Percentiles rank a stretch among this genome's conserved stretches.
These are phyloP conservation scores for Cyrtodaria siliqua DNA, from an alignment of 2,888 invertebrate genomes.

Conservation along the genomic window DNA sequence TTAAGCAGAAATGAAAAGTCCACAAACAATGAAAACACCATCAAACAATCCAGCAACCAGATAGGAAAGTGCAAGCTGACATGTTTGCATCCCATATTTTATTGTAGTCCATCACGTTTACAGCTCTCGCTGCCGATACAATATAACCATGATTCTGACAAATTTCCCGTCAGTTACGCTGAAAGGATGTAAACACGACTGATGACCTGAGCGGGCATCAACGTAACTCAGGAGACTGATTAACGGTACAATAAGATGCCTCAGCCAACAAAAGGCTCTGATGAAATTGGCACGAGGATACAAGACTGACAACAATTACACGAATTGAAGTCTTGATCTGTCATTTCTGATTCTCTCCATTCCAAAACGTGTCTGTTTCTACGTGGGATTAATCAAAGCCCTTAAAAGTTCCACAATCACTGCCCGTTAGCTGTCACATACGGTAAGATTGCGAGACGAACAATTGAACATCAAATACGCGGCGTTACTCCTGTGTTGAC, in stretches of 20 bases:
- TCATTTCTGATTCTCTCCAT: slow-evolving; percentile 32
- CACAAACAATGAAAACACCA: too few species aligned
- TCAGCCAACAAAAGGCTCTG: slow-evolving; percentile 38
- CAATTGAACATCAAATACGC: slow-evolving; percentile 33
- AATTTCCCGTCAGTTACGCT: too few species aligned
- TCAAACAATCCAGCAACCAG: too few species aligned
- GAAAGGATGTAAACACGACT: too few species aligned
- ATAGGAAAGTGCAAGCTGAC: too few species aligned
- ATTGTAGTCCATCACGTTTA: too few species aligned
- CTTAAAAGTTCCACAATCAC: slow-evolving; percentile 17
- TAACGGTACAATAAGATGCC: slow-evolving; percentile 61
- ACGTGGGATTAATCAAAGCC: slow-evolving; percentile 32
- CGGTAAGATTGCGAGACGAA: slow-evolving; percentile 17
- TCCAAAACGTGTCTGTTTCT: slow-evolving; percentile 25
- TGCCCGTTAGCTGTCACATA: slow-evolving; percentile 24
- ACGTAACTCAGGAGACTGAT: slow-evolving; percentile 35
- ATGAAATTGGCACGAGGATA: slow-evolving; percentile 21
- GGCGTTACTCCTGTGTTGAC: slow-evolving; percentile 12
- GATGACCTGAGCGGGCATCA: slow-evolving; percentile 15
- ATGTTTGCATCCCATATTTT: too few species aligned
- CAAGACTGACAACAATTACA: slow-evolving; percentile 27
- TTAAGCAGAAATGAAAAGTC: too few species aligned
- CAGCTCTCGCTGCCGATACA: too few species aligned
- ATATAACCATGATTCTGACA: too few species aligned
- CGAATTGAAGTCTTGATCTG: slow-evolving; percentile 16